A percentile compares a stretch with the other conserved stretches of the same genome.
These are phyloP conservation scores for Benthosema pterotum DNA, from an alignment of 2,797 vertebrate species.

Conservation along the genomic window DNA sequence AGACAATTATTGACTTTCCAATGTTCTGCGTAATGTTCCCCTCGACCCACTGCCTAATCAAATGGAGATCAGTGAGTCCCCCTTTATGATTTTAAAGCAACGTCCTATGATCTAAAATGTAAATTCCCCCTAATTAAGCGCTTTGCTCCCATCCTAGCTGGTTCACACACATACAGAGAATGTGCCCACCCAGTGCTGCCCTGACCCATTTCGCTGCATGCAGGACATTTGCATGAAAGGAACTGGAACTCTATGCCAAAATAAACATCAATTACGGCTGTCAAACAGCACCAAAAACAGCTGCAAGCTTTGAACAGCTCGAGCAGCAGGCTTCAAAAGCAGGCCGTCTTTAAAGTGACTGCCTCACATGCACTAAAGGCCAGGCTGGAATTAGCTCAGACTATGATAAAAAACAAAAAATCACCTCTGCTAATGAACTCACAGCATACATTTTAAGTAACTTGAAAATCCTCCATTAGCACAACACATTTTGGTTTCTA, in stretches of 20 bases:
- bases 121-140: conserved; percentile 74
- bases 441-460: conserved; percentile 44
- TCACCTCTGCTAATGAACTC: conserved; percentile 67
- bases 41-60: too few relatives aligned
- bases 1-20: too few relatives aligned
- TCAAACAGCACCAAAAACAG: conserved; percentile 86
- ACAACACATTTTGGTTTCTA: conserved; percentile 17
- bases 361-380: conserved; percentile 75
- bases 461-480: conserved; percentile 27
- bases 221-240: conserved; percentile 85
- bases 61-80: too few relatives aligned
- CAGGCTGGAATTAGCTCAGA: conserved; percentile 78
- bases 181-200: conserved; percentile 74
- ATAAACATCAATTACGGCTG: conserved; percentile 89
- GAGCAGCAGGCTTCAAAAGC: conserved; percentile 84
- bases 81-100: too few relatives aligned
- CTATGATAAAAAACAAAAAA: conserved; percentile 66
- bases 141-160: conserved; percentile 72
- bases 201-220: conserved; percentile 82
- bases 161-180: conserved; percentile 57
- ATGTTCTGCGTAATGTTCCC: too few relatives aligned
- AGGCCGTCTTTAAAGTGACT: conserved; percentile 78
- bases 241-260: conserved; percentile 82
- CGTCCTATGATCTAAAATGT: conserved; percentile 74
- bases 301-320: conserved; percentile 85